phyloP scores from a whole-genome alignment of 2,113 vertebrate genomes.

The Osmerus mordax region DNA sequence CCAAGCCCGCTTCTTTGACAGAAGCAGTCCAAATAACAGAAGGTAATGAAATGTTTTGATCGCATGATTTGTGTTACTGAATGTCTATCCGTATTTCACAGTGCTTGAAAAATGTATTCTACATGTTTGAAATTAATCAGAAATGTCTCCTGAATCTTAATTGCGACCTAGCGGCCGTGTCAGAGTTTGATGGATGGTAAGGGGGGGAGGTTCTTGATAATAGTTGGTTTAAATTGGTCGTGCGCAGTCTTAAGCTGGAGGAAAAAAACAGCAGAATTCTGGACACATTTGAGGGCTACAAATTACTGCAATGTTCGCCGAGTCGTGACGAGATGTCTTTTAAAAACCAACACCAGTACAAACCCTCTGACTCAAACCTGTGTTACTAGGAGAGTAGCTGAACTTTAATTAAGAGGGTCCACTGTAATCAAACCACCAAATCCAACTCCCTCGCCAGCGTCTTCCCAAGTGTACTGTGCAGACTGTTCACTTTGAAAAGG shows the following conservation, averaged over 20 bases:
- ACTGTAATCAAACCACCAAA: conserved; percentile 62
- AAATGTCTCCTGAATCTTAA: conserved; percentile 46
- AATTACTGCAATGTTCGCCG: conserved; percentile 67
- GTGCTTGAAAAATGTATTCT: neutral
- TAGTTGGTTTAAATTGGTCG: conserved; percentile 61
- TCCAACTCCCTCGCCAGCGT: conserved; percentile 50
- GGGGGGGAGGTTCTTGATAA: conserved; percentile 53
- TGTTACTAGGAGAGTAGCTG: conserved; percentile 29
- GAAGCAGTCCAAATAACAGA: neutral
- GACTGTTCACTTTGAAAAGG: conserved; percentile 20
- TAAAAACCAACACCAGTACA: conserved; percentile 65
- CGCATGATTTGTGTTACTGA: conserved; percentile 41
- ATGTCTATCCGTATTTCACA: neutral
- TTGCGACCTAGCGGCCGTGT: conserved; percentile 41
- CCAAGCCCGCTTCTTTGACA: neutral
- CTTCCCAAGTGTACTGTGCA: conserved; percentile 37
- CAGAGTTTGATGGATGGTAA: conserved; percentile 64
- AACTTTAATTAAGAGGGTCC: conserved; percentile 65
- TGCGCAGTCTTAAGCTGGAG: conserved; percentile 37
- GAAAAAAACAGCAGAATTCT: conserved; percentile 32
- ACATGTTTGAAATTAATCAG: conserved; percentile 52
- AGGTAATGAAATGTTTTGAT: neutral
- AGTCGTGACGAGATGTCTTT: conserved; percentile 66
- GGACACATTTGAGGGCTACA: conserved; percentile 61
- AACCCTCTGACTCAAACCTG: conserved; percentile 65